Base-by-base conservation (phyloP, 2,888 invertebrate species). In the Drosophila dives region DNA sequence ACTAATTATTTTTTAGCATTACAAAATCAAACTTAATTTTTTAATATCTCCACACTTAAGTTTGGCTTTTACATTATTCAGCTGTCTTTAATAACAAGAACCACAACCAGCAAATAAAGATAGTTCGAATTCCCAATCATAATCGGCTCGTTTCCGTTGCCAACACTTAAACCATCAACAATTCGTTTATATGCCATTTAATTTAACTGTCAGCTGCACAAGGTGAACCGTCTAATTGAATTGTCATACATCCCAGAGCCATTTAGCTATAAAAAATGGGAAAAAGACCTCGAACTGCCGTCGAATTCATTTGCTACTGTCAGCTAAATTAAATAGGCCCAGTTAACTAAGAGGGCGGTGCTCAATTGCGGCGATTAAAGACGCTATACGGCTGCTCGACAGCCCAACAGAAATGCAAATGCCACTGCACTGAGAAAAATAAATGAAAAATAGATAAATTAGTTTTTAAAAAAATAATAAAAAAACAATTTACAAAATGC, bases 331-430 rank as follows among this genome's bases (percentile, higher is more conserved):
- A 64, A 86, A 71, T 78, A 61, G 69, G 83, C 64, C 55, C 71
- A 65, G 54, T 68, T 60, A 75, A 60, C 68, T 58, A 29, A 61
- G 77, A 23, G 23, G 4, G n/a, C n/a, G 2, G 26, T 45, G 72
- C 74, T 80, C 81, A 81, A 88, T 88, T 88, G 84, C 67, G 66
- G 66, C 72, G 67, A 84, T 83, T 82, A 82, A 81, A 77, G 77
- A 64, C 58, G 67, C 64, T 64, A 42, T 64, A 29, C n/a, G 56
- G 51, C 29, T 53, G 53, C 51, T 53, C 50, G 66, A 48, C 66
- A 68, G 75, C 67, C 71, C 71, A 17, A 2, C 17, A 23, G 23
- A 23, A 8, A 77, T 83, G 81, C 70, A 88, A 83, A 87, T 88
- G 89, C 72, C 75, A 78, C 55, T 76, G 75, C 65, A 55, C 55